phyloP scores from a whole-genome alignment of 2,888 invertebrate genomes.

The Xestoiulus laeticollis region DNA sequence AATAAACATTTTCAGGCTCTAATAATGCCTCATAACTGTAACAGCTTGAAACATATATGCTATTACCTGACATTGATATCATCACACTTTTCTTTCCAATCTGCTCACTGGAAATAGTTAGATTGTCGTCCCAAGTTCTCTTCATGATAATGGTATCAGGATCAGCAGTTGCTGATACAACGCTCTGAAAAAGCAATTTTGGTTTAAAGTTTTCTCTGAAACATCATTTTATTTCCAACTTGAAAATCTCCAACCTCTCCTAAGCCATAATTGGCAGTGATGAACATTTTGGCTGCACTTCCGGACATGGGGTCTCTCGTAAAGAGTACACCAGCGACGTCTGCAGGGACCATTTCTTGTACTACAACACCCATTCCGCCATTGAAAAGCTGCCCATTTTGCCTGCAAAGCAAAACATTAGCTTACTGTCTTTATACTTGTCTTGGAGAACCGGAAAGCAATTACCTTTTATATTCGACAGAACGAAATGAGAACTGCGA shows the following conservation, averaged over 20 bases:
- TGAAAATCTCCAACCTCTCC: slow-evolving; percentile 73
- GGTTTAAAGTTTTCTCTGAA: background rate
- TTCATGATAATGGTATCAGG: slow-evolving; percentile 77
- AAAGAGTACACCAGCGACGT: slow-evolving; percentile 79
- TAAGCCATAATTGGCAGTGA: slow-evolving; percentile 83
- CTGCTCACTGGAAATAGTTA: slow-evolving; percentile 65
- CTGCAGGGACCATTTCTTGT: slow-evolving; percentile 78
- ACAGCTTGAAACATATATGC: slow-evolving; percentile 56
- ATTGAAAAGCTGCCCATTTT: slow-evolving; percentile 75
- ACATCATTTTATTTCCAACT: background rate
- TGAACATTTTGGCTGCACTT: slow-evolving; percentile 73
- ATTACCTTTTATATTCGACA: slow-evolving; percentile 78
- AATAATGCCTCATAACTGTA: slow-evolving; percentile 35
- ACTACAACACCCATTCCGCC: slow-evolving; percentile 81
- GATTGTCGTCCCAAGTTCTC: slow-evolving; percentile 66
- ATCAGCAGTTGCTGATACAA: slow-evolving; percentile 80
- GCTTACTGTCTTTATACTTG: background rate
- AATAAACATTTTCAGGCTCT: background rate
- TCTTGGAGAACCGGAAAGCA: background rate
- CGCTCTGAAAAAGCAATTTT: slow-evolving; percentile 69
- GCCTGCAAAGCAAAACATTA: slow-evolving; percentile 66
- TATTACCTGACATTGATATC: slow-evolving; percentile 44
- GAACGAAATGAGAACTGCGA: slow-evolving; percentile 81
- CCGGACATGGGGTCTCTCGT: slow-evolving; percentile 79
- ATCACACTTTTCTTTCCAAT: slow-evolving; percentile 24